These are phyloP conservation scores for Dermatemys mawii DNA, from an alignment of 2,113 vertebrate genomes.

Conservation along the genomic window DNA sequence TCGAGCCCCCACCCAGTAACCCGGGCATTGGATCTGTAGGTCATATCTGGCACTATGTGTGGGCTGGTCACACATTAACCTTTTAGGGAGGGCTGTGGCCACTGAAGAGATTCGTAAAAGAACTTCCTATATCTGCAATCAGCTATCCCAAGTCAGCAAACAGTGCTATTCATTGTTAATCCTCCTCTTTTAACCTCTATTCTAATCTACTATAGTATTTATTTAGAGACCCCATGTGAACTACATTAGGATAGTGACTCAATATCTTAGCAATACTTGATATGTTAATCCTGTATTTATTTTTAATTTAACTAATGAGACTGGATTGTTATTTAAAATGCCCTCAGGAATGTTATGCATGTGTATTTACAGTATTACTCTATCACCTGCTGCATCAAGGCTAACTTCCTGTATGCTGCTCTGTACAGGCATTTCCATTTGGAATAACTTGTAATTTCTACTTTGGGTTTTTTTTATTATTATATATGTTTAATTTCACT, in stretches of 20 bases:
- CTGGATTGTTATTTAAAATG: slow-evolving; percentile 41
- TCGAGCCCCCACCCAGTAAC: no score
- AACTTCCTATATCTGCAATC: background rate
- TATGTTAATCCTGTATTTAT: slow-evolving; percentile 46
- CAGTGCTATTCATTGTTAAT: background rate
- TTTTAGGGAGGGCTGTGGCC: rapidly evolving
- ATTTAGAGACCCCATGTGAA: background rate
- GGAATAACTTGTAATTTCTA: background rate
- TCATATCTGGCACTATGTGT: background rate
- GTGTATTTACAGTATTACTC: background rate
- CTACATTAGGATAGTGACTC: background rate
- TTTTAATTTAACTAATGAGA: slow-evolving; percentile 54
- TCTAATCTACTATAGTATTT: background rate
- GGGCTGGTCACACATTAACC: background rate
- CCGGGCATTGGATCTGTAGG: background rate
- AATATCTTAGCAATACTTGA: background rate
- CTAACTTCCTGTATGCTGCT: background rate
- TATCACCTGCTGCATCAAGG: background rate
- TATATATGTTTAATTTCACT: background rate
- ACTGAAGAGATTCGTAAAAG: background rate
- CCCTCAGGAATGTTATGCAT: background rate
- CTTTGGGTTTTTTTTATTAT: background rate
- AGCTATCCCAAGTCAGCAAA: background rate
- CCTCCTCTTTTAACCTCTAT: background rate
- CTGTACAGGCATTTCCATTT: background rate